phyloP scores from a whole-genome alignment of 2,888 invertebrate genomes.

The Ectemnius continuus region DNA sequence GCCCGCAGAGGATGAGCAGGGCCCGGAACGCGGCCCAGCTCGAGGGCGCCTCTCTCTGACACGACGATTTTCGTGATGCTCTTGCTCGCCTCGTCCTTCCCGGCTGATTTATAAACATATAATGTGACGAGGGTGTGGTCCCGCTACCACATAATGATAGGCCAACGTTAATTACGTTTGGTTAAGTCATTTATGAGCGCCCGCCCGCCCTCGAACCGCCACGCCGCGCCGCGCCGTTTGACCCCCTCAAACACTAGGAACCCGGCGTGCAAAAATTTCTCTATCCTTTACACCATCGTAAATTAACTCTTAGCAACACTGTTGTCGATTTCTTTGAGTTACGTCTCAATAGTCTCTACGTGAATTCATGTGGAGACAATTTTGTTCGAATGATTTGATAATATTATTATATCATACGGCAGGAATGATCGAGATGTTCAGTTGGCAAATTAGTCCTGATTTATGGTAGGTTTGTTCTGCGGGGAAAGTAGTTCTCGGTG shows the following conservation, averaged over 20 bases:
- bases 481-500: too few species aligned
- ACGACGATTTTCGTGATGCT: constrained; percentile 63
- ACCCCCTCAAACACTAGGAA: constrained; percentile 23
- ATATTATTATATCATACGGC: too few species aligned
- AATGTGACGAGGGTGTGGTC: constrained; percentile 78
- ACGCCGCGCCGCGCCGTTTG: too few species aligned
- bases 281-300: constrained; percentile 42
- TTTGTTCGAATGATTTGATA: too few species aligned
- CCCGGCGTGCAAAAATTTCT: constrained; percentile 55
- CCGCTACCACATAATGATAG: constrained; percentile 78
- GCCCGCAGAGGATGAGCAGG: constrained; percentile 16
- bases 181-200: constrained; percentile 63
- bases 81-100: constrained; percentile 62
- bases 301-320: constrained; percentile 53
- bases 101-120: constrained; percentile 78
- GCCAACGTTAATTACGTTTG: constrained; percentile 78
- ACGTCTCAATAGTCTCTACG: too few species aligned
- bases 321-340: constrained; percentile 16
- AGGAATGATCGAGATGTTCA: too few species aligned
- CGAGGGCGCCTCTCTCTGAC: constrained; percentile 25
- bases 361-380: too few species aligned
- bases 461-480: too few species aligned
- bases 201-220: constrained; percentile 18
- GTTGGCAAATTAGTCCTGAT: too few species aligned
- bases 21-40: constrained; percentile 27